phyloP scores from a whole-genome alignment of 2,888 invertebrate species.

The Cheiracanthium punctorium region DNA sequence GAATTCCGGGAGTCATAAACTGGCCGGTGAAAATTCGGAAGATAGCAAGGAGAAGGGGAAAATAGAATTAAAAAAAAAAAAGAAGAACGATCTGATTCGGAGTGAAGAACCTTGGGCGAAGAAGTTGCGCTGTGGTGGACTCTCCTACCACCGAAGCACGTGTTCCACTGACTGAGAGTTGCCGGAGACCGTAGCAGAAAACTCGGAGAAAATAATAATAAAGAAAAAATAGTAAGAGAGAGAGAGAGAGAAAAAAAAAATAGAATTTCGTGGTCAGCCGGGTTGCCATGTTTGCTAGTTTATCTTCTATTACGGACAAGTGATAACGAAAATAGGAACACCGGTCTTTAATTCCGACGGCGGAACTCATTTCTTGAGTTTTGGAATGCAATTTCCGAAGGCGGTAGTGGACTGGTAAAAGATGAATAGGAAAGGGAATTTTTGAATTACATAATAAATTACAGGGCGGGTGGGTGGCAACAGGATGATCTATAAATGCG shows the following conservation, averaged over 20 bases:
- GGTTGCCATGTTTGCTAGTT: constrained; percentile 36
- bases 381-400: no score
- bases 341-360: not conserved
- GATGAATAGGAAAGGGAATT: no score
- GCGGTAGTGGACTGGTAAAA: no score
- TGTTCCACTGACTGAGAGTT: constrained; percentile 6
- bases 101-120: not conserved
- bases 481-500: no score
- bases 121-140: not conserved
- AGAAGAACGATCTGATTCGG: not conserved
- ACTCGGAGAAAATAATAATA: not conserved
- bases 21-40: not conserved
- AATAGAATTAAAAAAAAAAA: no score
- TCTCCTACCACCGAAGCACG: not conserved
- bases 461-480: not conserved
- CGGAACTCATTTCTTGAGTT: not conserved
- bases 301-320: constrained; percentile 20
- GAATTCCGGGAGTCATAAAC: not conserved
- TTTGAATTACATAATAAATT: no score
- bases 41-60: not conserved
- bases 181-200: not conserved
- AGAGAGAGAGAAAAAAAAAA: constrained; percentile 2
- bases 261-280: constrained; percentile 1
- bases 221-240: no score
- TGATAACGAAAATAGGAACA: not conserved